phyloP scores from a whole-genome alignment of 1,140 invertebrate genomes.

The Thaumetopoea pityocampa region DNA sequence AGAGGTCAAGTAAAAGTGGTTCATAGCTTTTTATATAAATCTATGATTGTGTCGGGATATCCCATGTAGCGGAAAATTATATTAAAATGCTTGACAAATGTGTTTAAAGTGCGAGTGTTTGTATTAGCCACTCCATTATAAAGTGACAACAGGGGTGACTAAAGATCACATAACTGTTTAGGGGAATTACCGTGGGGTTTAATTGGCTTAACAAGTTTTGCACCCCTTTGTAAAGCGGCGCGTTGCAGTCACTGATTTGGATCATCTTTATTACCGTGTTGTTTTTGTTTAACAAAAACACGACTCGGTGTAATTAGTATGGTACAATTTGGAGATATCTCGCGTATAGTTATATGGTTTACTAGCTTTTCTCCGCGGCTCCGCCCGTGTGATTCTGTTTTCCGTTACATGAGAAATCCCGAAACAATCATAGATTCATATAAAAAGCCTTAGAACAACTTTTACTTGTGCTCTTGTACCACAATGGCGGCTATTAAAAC shows the following conservation, averaged over 20 bases:
- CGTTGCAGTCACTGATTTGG: slow-evolving; percentile 30
- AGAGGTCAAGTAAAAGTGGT: too few relatives aligned
- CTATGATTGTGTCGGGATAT: slow-evolving; percentile 7
- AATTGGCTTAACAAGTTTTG: slow-evolving; percentile 65
- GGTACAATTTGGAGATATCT: too few relatives aligned
- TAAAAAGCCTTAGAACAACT: too few relatives aligned
- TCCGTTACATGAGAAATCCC: too few relatives aligned
- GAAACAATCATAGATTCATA: too few relatives aligned
- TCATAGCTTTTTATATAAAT: too few relatives aligned
- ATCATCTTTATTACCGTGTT: slow-evolving; percentile 17
- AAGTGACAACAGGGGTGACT: slow-evolving; percentile 42
- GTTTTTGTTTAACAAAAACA: slow-evolving; percentile 17
- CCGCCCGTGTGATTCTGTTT: too few relatives aligned
- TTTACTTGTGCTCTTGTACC: too few relatives aligned
- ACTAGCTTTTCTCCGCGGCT: too few relatives aligned
- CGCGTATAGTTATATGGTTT: too few relatives aligned
- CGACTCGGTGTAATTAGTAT: slow-evolving; percentile 7
- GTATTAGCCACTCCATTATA: slow-evolving; percentile 47
- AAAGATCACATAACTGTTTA: slow-evolving; percentile 63
- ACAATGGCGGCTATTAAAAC: too few relatives aligned
- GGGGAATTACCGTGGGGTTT: slow-evolving; percentile 56
- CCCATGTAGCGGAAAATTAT: slow-evolving; percentile 7
- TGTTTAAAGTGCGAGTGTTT: slow-evolving; percentile 19
- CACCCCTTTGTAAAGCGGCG: slow-evolving; percentile 46
- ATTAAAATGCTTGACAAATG: slow-evolving; percentile 16